These are phyloP conservation scores for Drosophila malerkotliana DNA, from an alignment of 1,140 invertebrate species.

Conservation along the genomic window DNA sequence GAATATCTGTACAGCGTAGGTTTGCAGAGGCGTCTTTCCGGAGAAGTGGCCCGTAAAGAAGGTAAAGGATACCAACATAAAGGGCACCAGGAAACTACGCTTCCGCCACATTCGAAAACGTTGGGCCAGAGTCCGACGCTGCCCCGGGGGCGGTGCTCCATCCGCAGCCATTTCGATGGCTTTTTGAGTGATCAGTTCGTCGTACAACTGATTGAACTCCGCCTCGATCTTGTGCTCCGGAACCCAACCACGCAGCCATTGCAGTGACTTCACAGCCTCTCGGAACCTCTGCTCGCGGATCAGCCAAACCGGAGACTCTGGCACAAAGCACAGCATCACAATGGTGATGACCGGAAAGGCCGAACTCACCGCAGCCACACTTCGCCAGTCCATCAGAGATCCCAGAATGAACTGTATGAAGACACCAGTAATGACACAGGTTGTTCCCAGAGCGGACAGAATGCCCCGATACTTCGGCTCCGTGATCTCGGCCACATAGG, in stretches of 20 bases:
- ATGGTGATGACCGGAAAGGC: slow-evolving; percentile 88
- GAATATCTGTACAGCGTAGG: slow-evolving; percentile 90
- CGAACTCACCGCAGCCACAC: slow-evolving; percentile 88
- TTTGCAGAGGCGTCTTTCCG: slow-evolving; percentile 88
- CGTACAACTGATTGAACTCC: slow-evolving; percentile 86
- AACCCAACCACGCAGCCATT: slow-evolving; percentile 89
- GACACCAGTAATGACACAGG: slow-evolving; percentile 89
- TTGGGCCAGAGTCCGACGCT: slow-evolving; percentile 32
- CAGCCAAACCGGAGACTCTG: slow-evolving; percentile 92
- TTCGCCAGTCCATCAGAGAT: slow-evolving; percentile 88
- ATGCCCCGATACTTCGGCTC: slow-evolving; percentile 90
- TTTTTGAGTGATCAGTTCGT: slow-evolving; percentile 82
- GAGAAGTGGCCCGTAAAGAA: slow-evolving; percentile 90
- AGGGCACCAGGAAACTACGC: slow-evolving; percentile 86
- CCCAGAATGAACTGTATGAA: slow-evolving; percentile 89
- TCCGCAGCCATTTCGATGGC: slow-evolving; percentile 63
- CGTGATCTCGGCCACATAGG: slow-evolving; percentile 92
- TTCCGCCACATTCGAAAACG: slow-evolving; percentile 74
- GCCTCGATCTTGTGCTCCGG: slow-evolving; percentile 84
- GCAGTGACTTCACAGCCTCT: slow-evolving; percentile 86
- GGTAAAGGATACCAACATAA: slow-evolving; percentile 86
- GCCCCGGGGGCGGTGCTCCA: slow-evolving; percentile 15
- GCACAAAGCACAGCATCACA: slow-evolving; percentile 88
- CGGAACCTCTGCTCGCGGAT: slow-evolving; percentile 86
- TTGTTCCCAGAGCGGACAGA: slow-evolving; percentile 89